phyloP scores from a whole-genome alignment of 2,888 invertebrate genomes.

The Synergus umbraculus region DNA sequence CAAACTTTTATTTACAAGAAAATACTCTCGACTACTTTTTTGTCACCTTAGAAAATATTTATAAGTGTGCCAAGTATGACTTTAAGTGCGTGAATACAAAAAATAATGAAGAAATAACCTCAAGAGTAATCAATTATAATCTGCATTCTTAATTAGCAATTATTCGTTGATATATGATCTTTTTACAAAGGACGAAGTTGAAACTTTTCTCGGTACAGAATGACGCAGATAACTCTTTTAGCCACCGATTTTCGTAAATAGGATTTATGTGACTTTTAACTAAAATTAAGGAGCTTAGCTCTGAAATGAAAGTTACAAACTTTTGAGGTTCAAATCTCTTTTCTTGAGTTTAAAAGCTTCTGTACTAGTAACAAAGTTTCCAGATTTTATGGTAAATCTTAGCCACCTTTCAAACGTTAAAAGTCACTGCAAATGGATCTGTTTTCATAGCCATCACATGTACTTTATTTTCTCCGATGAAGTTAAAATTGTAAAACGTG shows the following conservation, averaged over 20 bases:
- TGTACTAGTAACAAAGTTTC: not conserved
- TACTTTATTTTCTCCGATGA: not conserved
- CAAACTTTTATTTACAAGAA: not conserved
- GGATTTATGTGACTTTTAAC: constrained; percentile 2
- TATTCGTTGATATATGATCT: not conserved
- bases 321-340: not conserved
- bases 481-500: too few species aligned
- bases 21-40: not conserved
- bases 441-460: not conserved
- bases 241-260: not conserved
- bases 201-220: not conserved
- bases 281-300: not conserved
- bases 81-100: not conserved
- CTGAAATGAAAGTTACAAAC: not conserved
- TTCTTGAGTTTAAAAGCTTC: not conserved
- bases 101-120: not conserved
- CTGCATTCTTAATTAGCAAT: not conserved
- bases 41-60: not conserved
- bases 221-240: not conserved
- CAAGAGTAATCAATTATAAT: not conserved
- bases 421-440: not conserved
- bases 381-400: not conserved
- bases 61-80: not conserved
- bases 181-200: not conserved
- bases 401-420: not conserved